Percentiles rank a stretch among this genome's conserved stretches.
These are phyloP conservation scores for Papilio gigon DNA, from an alignment of 2,888 invertebrate genomes.

Conservation along the genomic window DNA sequence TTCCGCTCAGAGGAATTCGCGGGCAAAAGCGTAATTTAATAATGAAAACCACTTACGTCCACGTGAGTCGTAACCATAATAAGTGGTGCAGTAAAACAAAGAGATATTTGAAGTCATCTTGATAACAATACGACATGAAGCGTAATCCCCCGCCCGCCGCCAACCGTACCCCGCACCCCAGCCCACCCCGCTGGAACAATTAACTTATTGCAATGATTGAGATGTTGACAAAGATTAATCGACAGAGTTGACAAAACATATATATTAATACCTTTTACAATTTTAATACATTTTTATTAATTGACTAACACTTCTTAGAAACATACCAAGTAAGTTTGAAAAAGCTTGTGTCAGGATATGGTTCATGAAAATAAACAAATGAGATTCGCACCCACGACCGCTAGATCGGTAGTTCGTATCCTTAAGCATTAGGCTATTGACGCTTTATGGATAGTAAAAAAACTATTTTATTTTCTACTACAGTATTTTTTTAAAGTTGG, in stretches of 20 bases:
- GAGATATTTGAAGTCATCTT: conserved; percentile 65
- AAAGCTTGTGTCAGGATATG: too few species aligned
- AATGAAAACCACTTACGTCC: background rate
- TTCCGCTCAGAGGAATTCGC: too few species aligned
- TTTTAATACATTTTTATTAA: conserved; percentile 22
- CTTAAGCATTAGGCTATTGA: too few species aligned
- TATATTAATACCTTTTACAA: conserved; percentile 28
- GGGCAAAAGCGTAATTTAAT: background rate
- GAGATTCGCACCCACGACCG: too few species aligned
- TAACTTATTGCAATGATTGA: conserved; percentile 74
- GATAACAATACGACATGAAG: conserved; percentile 56
- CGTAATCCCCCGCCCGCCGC: conserved; percentile 53
- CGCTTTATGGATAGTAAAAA: too few species aligned
- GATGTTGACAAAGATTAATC: conserved; percentile 58
- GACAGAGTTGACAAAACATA: conserved; percentile 40
- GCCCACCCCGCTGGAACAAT: conserved; percentile 64
- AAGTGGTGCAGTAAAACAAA: conserved; percentile 68
- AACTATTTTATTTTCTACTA: too few species aligned
- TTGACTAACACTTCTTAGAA: too few species aligned
- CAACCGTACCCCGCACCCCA: too few species aligned
- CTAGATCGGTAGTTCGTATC: too few species aligned
- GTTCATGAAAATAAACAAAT: too few species aligned
- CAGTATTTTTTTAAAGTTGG: too few species aligned
- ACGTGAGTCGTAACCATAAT: conserved; percentile 49
- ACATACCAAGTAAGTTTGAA: too few species aligned